Percentiles rank a stretch among this genome's conserved stretches.
Conservation (phyloP, 2,888 invertebrate species). For the Microctonus brassicae region DNA sequence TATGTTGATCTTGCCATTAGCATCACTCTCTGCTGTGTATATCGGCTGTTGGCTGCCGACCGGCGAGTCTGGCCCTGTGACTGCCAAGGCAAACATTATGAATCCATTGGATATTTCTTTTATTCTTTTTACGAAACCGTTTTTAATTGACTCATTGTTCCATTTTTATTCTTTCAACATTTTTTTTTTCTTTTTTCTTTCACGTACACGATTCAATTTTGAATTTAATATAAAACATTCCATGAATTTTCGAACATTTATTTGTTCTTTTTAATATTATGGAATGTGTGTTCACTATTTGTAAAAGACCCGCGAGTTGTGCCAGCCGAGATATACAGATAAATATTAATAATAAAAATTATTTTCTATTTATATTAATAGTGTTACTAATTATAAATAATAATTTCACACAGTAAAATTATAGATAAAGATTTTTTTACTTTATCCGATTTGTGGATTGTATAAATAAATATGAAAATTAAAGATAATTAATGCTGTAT, state of each 20-base stretch:
- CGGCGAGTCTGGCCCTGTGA: slow-evolving; percentile 64
- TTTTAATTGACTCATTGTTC: slow-evolving; percentile 8
- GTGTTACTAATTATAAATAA: not conserved
- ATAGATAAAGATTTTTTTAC: not conserved
- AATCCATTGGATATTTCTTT: slow-evolving; percentile 59
- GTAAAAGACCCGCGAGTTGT: slow-evolving; percentile 13
- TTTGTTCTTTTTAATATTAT: not conserved
- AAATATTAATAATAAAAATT: slow-evolving; percentile 8
- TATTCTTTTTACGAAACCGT: slow-evolving; percentile 23
- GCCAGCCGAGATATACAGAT: slow-evolving; percentile 35
- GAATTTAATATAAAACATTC: not conserved
- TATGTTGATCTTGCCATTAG: slow-evolving; percentile 91
- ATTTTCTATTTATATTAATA: slow-evolving; percentile 13
- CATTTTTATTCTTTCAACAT: slow-evolving; percentile 14
- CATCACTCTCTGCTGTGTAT: slow-evolving; percentile 78
- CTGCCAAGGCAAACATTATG: slow-evolving; percentile 66
- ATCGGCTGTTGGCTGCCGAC: slow-evolving; percentile 65
- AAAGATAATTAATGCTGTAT: not conserved
- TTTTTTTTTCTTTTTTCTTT: not conserved
- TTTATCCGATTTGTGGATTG: not conserved
- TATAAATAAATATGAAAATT: not conserved
- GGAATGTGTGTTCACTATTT: not conserved
- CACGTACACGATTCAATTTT: not conserved
- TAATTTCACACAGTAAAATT: not conserved
- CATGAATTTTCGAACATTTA: slow-evolving; percentile 12